phyloP scores from a whole-genome alignment of 2,113 vertebrate species.

The Leucoraja erinaceus region DNA sequence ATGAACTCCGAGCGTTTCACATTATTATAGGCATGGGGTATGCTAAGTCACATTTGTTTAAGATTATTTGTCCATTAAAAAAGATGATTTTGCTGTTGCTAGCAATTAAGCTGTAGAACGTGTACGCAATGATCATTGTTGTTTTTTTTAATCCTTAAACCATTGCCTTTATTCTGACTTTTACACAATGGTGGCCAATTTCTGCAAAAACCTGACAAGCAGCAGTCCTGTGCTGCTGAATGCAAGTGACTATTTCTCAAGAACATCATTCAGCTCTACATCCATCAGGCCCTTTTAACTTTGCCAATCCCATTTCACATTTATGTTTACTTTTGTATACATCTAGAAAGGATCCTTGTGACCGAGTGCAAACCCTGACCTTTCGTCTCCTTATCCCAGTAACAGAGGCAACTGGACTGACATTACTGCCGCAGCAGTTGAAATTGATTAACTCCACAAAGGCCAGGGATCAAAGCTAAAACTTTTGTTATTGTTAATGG shows the following conservation, averaged over 20 bases:
- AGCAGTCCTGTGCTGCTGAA: background rate
- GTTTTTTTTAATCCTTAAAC: background rate
- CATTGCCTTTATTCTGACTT: background rate
- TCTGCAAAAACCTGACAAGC: background rate
- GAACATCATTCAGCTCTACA: background rate
- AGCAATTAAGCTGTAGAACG: background rate
- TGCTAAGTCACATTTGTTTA: background rate
- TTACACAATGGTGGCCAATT: background rate
- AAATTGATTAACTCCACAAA: background rate
- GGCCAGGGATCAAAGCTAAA: background rate
- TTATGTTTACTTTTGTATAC: background rate
- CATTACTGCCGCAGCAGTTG: background rate
- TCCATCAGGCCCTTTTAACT: background rate
- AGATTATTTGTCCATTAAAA: background rate
- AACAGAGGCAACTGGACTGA: background rate
- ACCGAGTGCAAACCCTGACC: background rate
- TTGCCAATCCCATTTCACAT: background rate
- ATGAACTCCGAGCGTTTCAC: background rate
- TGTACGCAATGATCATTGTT: background rate
- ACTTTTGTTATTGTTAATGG: background rate
- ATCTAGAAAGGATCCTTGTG: background rate
- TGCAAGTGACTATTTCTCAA: background rate
- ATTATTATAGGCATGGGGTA: background rate
- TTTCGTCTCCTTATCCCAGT: background rate
- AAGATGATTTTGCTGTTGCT: background rate